Base-by-base conservation (phyloP, 2,888 invertebrate genomes). In the Aphelenchoides bicaudatus region DNA sequence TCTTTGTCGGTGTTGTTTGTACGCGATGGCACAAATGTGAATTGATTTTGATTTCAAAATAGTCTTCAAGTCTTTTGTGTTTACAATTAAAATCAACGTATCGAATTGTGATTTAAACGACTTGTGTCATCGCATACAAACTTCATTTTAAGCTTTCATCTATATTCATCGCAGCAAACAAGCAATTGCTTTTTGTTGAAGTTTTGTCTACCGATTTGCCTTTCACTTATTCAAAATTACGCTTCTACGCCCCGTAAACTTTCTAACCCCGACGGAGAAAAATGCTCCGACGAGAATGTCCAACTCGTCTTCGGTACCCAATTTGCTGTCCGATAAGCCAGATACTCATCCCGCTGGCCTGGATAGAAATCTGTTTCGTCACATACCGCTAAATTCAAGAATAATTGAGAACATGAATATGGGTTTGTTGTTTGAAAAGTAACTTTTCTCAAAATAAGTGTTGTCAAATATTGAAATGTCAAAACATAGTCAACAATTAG, bases 341-440 rank as follows among this genome's bases (percentile, higher is more conserved):
- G n/a, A n/a, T n/a, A n/a, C n/a, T n/a, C n/a, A n/a, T n/a, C n/a
- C 25, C 43, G 34, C 10, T 34, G 43, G 8, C 8, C 29, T 6
- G 1, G 62, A 59, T 21, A 37, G 60, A 62, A 74, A 75, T 62
- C 67, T 73, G 47, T 75, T 75, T 52, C 72, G 70, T 23, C 74
- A 74, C 58, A 75, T 75, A 65, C 74, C 75, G 1, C 60, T 75
- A 30, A 63, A 74, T 52, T 73, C 72, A 2, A 67, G 68, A 31
- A 59, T 75, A 19, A 59, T 68, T 27, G 71, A 67, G 48, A 66
- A 69, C 37, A 72, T 74, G 58, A 75, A 75, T 52, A 67, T 68
- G 62, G 75, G 75, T 75, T 59, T 43, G 46, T 21, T 30, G 8
- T 34, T 51, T 1, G 37, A 34, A 34, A 48, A 34, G 8, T 6